Evolutionary conservation across 2,888 invertebrate species (phyloP).

Genomic region (Morpho deidamia): DNA sequence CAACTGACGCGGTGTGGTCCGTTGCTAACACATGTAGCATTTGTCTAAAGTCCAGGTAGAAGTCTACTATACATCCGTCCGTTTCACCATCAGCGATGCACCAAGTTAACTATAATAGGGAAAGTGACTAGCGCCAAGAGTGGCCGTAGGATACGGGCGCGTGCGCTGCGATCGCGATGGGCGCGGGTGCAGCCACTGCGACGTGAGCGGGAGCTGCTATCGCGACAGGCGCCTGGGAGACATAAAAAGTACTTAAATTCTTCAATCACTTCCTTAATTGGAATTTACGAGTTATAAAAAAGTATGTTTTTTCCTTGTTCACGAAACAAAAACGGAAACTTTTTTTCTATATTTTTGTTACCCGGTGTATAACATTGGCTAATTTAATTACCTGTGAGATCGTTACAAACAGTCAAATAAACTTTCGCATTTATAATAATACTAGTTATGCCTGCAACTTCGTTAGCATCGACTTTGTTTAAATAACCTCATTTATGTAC

Average conservation of each 20-base stretch:
- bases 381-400: too few relatives aligned
- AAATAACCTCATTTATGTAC: too few relatives aligned
- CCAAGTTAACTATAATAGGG: conserved; percentile 26
- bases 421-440: neutral
- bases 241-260: too few relatives aligned
- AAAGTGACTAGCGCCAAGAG: conserved; percentile 57
- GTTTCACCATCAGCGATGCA: conserved; percentile 35
- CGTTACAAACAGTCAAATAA: too few relatives aligned
- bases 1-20: neutral
- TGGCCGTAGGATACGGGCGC: conserved; percentile 49
- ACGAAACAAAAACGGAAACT: too few relatives aligned
- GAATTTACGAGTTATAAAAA: too few relatives aligned
- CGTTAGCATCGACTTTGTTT: too few relatives aligned
- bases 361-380: too few relatives aligned
- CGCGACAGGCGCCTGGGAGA: conserved; percentile 35
- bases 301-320: too few relatives aligned
- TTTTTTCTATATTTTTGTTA: too few relatives aligned
- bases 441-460: neutral
- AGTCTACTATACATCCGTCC: conserved; percentile 5
- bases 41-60: conserved; percentile 7
- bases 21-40: conserved; percentile 13
- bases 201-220: conserved; percentile 39
- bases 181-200: conserved; percentile 52
- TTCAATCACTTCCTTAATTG: too few relatives aligned
- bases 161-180: conserved; percentile 53